Evolutionary conservation across 2,797 vertebrate species (phyloP), one percentile per base, ranked within the genome.

Genomic region (Microctenopoma lineatum): DNA sequence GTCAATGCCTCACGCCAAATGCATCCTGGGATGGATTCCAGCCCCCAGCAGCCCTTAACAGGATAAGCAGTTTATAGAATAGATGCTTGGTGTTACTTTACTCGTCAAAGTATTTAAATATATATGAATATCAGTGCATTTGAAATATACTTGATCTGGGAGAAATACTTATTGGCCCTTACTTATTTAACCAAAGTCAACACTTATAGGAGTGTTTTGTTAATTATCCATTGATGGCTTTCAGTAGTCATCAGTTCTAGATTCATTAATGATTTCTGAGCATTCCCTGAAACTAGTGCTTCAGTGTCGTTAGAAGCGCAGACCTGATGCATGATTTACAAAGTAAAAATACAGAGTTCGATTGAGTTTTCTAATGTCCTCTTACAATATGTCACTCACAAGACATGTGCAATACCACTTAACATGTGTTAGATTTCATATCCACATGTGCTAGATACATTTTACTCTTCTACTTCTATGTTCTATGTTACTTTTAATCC

Each of bases 191-290:
- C 15, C 3, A 51, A 47, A 72, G 56, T 54, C 48, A 61, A 54
- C 60, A 26, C 11, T n/a, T 16, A 44, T 25, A 14, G 51, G 52
- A 42, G 29, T 11, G n/a, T 59, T 48, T 47, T 73, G 50, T 63
- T 83, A 74, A 74, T 77, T 59, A 38, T 56, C 18, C 50, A 79
- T 72, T 60, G 27, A 84, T 66, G 67, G 39, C 21, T 76, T 62
- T 71, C 48, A 78, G 71, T 7, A 76, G 55, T 75, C 50, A 66
- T 77, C 59, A 70, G 47, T 79, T 61, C 32, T 25, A 29, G 18
- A 61, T 54, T 71, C 70, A 63, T 67, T 73, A 80, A 82, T 77
- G 75, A 79, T 81, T 87, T 84, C 73, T 61, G 34, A 77, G 63
- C 66, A 60, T 74, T 56, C 78, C 62, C 51, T 55, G 68, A 77